Base-by-base conservation (phyloP, 2,797 vertebrate genomes). In the Moxostoma hubbsi region DNA sequence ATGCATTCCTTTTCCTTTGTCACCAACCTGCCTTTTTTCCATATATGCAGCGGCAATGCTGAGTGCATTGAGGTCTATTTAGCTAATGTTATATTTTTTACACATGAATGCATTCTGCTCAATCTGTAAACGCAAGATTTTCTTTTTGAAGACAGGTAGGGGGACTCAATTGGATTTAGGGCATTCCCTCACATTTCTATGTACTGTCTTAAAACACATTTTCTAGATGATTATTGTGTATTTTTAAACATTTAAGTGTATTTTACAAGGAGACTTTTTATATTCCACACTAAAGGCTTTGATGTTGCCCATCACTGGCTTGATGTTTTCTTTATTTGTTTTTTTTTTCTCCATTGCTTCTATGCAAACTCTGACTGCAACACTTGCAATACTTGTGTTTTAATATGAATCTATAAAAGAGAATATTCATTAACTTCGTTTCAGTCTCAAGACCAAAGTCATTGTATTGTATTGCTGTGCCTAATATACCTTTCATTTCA, bases 291-390 rank as follows among this genome's bases (percentile, higher is more conserved):
- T 85, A 63, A 78, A 81, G 49, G 18, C 64, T 88, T 82, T 81
- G 36, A 36, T 36, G 77, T 67, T 54, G 77, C 75, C 58, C 69
- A 53, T 64, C 43, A 73, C 83, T 77, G 47, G 63, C 55, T 81
- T 77, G 58, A 77, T 73, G 36, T 36, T 36, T 36, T 36, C 4
- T 85, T 16, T 49, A 24, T 24, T 63, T 81, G 16, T 68, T 86
- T 83, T 73, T 75, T 81, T 80, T 84, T 82, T 89, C 4, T 36
- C 4, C 36, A 36, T 36, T 36, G 36, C 36, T 36, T 36, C 91
- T 93, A 92, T 94, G 92, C 93, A 93, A 92, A 87, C 85, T 90
- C 61, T 90, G 89, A 58, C 86, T 85, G 75, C 84, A 80, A 76
- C 82, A 83, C 57, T 16, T 87, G 36, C 36, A 36, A 36, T 36